Evolutionary conservation across 1,140 invertebrate genomes (phyloP).

Genomic region (Gryllus bimaculatus): DNA sequence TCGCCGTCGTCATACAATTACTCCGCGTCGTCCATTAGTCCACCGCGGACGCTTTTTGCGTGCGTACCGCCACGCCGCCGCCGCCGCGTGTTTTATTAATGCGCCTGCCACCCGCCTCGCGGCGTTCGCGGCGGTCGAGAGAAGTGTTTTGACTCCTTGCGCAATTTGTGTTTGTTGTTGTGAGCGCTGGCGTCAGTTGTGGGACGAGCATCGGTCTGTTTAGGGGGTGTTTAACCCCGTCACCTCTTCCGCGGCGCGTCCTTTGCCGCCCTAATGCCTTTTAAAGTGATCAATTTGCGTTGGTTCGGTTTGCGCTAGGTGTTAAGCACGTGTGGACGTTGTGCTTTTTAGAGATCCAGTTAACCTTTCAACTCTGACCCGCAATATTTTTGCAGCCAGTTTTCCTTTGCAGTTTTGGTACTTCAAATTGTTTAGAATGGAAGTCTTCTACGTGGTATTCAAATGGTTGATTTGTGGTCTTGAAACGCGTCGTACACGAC

Average conservation of each 20-base stretch:
- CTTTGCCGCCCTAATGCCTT: neutral
- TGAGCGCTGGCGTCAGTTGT: no score
- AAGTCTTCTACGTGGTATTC: no score
- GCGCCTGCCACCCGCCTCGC: no score
- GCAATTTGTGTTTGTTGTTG: no score
- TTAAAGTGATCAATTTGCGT: neutral
- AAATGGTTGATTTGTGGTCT: no score
- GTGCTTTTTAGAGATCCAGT: neutral
- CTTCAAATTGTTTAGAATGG: no score
- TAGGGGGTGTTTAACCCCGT: neutral
- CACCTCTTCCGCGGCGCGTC: neutral
- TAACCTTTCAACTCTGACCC: neutral
- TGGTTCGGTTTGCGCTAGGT: neutral
- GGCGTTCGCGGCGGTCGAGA: no score
- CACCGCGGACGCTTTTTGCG: neutral
- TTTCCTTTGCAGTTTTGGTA: no score
- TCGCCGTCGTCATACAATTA: neutral
- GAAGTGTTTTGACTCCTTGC: no score
- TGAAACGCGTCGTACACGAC: no score
- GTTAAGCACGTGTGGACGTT: neutral
- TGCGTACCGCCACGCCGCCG: neutral
- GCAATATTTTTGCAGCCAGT: neutral
- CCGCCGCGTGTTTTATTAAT: no score
- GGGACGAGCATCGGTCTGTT: neutral
- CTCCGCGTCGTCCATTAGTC: neutral